Evolutionary conservation across 2,888 invertebrate genomes (phyloP), one percentile per base, ranked within the genome.

Genomic region (Acheta domesticus): DNA sequence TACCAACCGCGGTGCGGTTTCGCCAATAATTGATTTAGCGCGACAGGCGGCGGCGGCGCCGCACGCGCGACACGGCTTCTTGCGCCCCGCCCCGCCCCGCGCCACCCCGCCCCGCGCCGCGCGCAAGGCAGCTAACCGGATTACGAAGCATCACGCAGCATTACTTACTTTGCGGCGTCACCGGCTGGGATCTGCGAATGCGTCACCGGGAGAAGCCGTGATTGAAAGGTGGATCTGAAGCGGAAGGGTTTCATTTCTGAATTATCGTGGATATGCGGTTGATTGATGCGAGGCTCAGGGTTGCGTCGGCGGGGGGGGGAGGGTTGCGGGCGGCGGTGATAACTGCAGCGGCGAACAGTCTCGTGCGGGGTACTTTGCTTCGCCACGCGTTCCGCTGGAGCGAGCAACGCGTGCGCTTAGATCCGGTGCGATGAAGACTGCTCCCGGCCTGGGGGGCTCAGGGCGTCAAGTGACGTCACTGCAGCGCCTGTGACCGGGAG

Each of bases 171-270:
- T 62, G 14, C 62, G 16, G 62, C 62, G 62, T 62, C 62, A n/a
- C 62, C n/a, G 62, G 5, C 36, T 8, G 36, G 36, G 36, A 36
- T 36, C 5, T 36, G 5, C 36, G 36, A 3, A 23, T 62, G 23
- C 12, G 11, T 77, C 36, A 49, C 49, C 16, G 49, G 21, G 21
- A 12, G 73, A 23, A 49, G 73, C 12, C 19, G 14, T 16, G 48
- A 48, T 14, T 48, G 21, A 20, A 48, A 21, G 74, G 36, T 74
- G 74, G 49, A 77, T 49, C 50, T n/a, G n/a, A 48, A 14, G 19
- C 48, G 16, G 78, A 48, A 78, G 74, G 62, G n/a, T 62, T 62
- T 62, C 62, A 62, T 62, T 62, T 62, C 62, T 62, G 62, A 62
- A 62, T 62, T 62, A 62, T 62, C 62, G 62, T 11, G 62, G 36